phyloP scores from a whole-genome alignment of 1,140 invertebrate species.

The Saccostrea glomerata region DNA sequence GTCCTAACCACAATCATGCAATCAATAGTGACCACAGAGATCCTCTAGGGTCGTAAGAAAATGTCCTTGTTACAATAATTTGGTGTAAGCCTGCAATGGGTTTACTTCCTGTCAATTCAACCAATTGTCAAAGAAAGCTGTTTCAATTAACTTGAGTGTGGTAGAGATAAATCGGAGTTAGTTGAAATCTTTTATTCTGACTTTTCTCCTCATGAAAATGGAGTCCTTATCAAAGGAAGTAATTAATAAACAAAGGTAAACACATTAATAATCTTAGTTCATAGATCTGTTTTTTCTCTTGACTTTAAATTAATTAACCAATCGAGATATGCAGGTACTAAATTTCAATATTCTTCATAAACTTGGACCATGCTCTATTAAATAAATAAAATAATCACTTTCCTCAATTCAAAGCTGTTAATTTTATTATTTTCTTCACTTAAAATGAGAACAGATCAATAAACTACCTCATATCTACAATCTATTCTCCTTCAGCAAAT shows the following conservation, averaged over 20 bases:
- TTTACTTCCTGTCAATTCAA: background rate
- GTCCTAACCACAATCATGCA: background rate
- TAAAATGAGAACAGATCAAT: background rate
- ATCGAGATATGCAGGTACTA: background rate
- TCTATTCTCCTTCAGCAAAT: background rate
- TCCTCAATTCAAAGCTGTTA: background rate
- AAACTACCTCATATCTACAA: background rate
- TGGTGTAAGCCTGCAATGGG: background rate
- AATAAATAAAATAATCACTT: background rate
- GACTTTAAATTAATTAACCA: background rate
- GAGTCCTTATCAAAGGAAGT: background rate
- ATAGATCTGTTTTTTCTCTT: background rate
- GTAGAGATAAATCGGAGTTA: background rate
- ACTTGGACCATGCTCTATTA: background rate
- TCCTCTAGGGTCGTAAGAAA: background rate
- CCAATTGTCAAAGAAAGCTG: background rate
- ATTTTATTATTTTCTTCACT: background rate
- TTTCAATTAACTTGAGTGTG: background rate
- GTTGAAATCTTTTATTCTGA: background rate
- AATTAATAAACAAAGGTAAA: background rate
- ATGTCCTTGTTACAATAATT: background rate
- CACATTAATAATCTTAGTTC: background rate
- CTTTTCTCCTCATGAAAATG: background rate
- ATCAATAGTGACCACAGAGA: constrained; percentile 9
- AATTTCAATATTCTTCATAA: background rate